Evolutionary conservation across 2,113 vertebrate genomes (phyloP), one percentile per base, ranked within the genome.

Genomic region (Pterocles orientalis): DNA sequence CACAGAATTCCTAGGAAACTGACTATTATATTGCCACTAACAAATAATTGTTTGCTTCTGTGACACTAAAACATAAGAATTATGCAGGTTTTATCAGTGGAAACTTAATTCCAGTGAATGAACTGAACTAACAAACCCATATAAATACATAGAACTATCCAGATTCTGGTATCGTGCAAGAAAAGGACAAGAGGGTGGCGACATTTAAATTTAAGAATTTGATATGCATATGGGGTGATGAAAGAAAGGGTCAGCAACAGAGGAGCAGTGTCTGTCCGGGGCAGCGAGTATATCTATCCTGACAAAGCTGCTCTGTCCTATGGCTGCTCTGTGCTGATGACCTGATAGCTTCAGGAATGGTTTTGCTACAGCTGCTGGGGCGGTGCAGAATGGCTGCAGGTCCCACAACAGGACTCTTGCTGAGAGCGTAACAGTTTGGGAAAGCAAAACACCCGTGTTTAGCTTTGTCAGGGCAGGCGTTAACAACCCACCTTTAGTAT

Each of bases 401-500:
- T 48, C 14, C 41, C 33, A 34, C 41, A 21, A 41, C 7, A 14
- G 3, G 25, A 5, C 15, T 68, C 4, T 3, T 39, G 48, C 48
- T 76, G 47, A 43, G 75, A 51, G 3, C 2, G 0, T 3, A 45
- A 12, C 25, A 47, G 15, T 17, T 10, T 23, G 21, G 39, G 69
- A 66, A 66, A 83, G 29, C 13, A 72, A 29, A 57, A 4, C 16
- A 47, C 8, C 19, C n/a, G 4, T 3, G 6, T 2, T 84, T 34
- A 41, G 31, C 24, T 81, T 20, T 70, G 50, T 17, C 29, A 28
- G 33, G 54, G 24, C 3, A 14, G 10, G 4, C 33, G 53, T 0
- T 1, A 78, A 18, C 28, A 28, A 65, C 2, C 6, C 64, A 9
- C 6, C 21, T 23, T 57, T 50, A 47, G 1, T 1, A 17, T 0